Conservation (phyloP, 2,797 vertebrate species). For the Molothrus ater region DNA sequence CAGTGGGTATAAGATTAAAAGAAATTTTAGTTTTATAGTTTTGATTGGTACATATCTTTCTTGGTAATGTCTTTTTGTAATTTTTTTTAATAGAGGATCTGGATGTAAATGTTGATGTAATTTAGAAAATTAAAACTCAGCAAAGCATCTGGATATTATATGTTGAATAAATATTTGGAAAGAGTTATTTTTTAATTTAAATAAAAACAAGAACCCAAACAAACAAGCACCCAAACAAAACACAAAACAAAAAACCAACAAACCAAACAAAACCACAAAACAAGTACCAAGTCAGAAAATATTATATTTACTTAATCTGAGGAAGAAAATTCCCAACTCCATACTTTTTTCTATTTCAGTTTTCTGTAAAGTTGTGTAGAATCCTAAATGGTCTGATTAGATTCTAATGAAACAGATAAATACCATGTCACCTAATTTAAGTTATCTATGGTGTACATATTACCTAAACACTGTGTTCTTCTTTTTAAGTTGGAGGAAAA, state of each 20-base stretch:
- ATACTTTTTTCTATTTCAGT: neutral
- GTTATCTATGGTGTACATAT: no score
- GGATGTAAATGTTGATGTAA: neutral
- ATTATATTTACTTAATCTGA: neutral
- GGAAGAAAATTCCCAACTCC: neutral
- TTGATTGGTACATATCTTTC: neutral
- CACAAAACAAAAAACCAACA: neutral
- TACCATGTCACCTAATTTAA: neutral
- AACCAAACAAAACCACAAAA: neutral
- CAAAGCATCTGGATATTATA: neutral
- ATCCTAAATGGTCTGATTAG: neutral
- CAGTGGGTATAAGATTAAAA: neutral
- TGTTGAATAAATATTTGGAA: neutral
- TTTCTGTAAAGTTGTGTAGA: neutral
- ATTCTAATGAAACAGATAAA: neutral
- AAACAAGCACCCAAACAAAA: neutral
- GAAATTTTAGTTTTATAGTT: neutral
- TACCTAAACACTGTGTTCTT: neutral
- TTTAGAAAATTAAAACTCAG: neutral
- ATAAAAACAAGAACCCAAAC: neutral
- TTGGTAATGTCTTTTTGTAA: neutral
- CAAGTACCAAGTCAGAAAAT: neutral
- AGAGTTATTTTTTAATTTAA: neutral
- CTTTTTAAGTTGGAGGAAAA: neutral
- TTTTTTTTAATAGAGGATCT: neutral